Evolutionary conservation across 1,140 invertebrate genomes (phyloP).

Genomic region (Maconellicoccus hirsutus): DNA sequence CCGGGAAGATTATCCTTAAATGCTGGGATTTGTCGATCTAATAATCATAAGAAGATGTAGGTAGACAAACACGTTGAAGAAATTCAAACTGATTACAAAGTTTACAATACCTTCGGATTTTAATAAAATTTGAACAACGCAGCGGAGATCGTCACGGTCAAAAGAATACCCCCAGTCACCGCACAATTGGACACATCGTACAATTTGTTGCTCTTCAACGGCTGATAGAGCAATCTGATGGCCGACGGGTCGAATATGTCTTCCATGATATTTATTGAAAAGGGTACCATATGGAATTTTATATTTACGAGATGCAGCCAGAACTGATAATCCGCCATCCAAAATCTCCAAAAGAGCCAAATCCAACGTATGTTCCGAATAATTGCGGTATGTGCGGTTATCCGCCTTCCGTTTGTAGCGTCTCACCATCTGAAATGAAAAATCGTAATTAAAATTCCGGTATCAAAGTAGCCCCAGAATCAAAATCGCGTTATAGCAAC

Average conservation of each 20-base stretch:
- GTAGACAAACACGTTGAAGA: too few species aligned
- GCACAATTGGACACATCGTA: not conserved
- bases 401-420: not conserved
- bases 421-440: not conserved
- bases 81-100: too few species aligned
- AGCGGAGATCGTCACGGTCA: not conserved
- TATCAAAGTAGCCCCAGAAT: too few species aligned
- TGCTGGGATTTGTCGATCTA: too few species aligned
- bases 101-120: not conserved
- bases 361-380: not conserved
- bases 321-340: not conserved
- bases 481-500: too few species aligned
- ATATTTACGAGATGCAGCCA: not conserved
- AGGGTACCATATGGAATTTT: not conserved
- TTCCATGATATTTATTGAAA: not conserved
- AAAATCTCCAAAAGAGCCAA: not conserved
- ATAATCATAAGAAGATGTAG: too few species aligned
- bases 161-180: not conserved
- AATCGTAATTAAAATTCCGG: too few species aligned
- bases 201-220: not conserved
- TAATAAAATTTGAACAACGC: not conserved
- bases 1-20: too few species aligned
- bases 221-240: not conserved
- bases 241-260: not conserved
- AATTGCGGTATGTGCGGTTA: not conserved